Conservation (phyloP, 2,888 invertebrate genomes). For the Chorisops tibialis region DNA sequence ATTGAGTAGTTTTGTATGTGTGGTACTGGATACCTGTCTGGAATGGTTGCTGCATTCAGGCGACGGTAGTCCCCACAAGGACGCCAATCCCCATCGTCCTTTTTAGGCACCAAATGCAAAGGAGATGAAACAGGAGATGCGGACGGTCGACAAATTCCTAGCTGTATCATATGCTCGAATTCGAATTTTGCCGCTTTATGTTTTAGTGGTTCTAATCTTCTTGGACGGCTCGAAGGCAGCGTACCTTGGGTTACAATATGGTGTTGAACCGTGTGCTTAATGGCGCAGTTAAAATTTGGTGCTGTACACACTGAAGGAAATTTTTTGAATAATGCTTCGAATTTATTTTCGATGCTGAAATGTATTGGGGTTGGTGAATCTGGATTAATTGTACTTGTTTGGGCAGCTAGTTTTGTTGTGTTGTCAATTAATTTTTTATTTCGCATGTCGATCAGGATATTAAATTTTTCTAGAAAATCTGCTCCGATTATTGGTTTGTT, state of each 20-base stretch:
- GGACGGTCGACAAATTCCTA: slow-evolving; percentile 26
- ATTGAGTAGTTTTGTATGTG: slow-evolving; percentile 5
- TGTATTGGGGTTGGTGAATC: slow-evolving; percentile 5
- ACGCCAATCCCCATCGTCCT: slow-evolving; percentile 28
- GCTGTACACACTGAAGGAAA: slow-evolving; percentile 22
- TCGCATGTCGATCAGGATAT: neutral
- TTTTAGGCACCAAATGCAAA: slow-evolving; percentile 29
- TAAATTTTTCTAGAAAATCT: neutral
- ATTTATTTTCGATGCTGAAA: slow-evolving; percentile 14
- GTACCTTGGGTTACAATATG: slow-evolving; percentile 26
- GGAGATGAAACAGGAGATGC: slow-evolving; percentile 22
- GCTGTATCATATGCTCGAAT: slow-evolving; percentile 22
- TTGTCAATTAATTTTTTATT: neutral
- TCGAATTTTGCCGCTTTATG: slow-evolving; percentile 32
- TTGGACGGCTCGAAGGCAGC: slow-evolving; percentile 21
- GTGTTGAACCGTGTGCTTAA: slow-evolving; percentile 22
- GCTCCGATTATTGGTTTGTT: neutral
- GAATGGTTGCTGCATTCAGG: neutral
- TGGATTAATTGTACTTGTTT: neutral
- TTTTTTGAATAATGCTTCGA: slow-evolving; percentile 22
- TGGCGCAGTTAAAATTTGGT: slow-evolving; percentile 25
- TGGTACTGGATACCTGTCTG: slow-evolving; percentile 5
- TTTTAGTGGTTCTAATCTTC: slow-evolving; percentile 29
- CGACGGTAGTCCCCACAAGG: too few relatives aligned
- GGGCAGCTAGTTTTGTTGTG: neutral